Conservation (phyloP, 2,888 invertebrate species). For the Campoplex capitator region DNA sequence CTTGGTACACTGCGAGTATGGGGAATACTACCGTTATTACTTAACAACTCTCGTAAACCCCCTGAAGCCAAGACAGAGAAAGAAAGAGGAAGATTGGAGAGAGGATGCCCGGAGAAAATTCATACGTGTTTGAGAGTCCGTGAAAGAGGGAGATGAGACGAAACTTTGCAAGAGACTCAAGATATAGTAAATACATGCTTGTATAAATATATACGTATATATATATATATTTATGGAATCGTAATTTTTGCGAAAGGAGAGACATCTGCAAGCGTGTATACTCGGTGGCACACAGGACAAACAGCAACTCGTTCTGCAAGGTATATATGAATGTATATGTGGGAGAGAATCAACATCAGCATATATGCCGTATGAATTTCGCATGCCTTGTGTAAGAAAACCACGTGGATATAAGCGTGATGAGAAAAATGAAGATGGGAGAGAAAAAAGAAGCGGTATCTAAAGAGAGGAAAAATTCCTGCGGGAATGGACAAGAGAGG, state of each 20-base stretch:
- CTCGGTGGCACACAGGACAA: conserved; percentile 26
- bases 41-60: conserved; percentile 76
- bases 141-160: conserved; percentile 31
- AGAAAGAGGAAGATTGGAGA: conserved; percentile 26
- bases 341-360: conserved; percentile 42
- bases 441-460: conserved; percentile 41
- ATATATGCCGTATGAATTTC: conserved; percentile 25
- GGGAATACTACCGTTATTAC: conserved; percentile 74
- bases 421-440: conserved; percentile 32
- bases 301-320: conserved; percentile 26
- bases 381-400: conserved; percentile 21
- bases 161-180: conserved; percentile 34
- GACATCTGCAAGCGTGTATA: conserved; percentile 57
- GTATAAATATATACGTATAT: neutral
- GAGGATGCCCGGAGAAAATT: conserved; percentile 34
- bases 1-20: conserved; percentile 55
- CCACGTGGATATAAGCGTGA: neutral
- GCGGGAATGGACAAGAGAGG: conserved; percentile 34
- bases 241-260: conserved; percentile 73
- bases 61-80: conserved; percentile 37
- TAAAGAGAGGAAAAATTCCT: conserved; percentile 45
- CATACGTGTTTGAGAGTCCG: conserved; percentile 21
- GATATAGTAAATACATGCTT: conserved; percentile 4
- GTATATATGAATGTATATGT: conserved; percentile 21
- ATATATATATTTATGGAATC: conserved; percentile 48